Evolutionary conservation across 1,140 invertebrate species (phyloP).

Genomic region (Cotesia typhae): DNA sequence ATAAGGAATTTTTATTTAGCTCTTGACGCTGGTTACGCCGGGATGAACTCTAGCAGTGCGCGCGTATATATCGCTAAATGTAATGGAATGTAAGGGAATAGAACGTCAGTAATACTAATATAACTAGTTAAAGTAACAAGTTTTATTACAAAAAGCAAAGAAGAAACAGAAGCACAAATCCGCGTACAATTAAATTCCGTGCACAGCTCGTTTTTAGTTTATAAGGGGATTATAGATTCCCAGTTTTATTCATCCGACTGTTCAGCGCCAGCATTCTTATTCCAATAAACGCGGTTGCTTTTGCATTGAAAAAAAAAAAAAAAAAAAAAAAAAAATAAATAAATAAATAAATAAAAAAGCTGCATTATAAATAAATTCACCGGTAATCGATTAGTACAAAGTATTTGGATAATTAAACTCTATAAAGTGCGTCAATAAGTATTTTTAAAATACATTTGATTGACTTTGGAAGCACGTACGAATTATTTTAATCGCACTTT

Average conservation of each 20-base stretch:
- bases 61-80: constrained; percentile 5
- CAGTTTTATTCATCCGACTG: no score
- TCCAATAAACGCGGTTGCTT: no score
- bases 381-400: background rate
- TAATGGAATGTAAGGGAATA: constrained; percentile 20
- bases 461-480: constrained; percentile 18
- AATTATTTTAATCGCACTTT: constrained; percentile 3
- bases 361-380: background rate
- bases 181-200: no score
- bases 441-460: constrained; percentile 11
- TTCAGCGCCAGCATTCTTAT: no score
- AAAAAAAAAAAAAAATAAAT: background rate
- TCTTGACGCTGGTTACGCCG: background rate
- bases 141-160: constrained; percentile 7
- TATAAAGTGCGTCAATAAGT: constrained; percentile 7
- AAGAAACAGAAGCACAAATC: constrained; percentile 1
- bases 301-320: background rate
- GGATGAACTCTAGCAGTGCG: constrained; percentile 12
- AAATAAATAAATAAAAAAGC: no score
- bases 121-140: constrained; percentile 10
- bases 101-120: constrained; percentile 9
- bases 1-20: constrained; percentile 13
- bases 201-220: no score
- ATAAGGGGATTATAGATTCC: no score
- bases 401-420: background rate